Evolutionary conservation across 2,888 invertebrate species (phyloP).

Genomic region (Monochamus alternatus): DNA sequence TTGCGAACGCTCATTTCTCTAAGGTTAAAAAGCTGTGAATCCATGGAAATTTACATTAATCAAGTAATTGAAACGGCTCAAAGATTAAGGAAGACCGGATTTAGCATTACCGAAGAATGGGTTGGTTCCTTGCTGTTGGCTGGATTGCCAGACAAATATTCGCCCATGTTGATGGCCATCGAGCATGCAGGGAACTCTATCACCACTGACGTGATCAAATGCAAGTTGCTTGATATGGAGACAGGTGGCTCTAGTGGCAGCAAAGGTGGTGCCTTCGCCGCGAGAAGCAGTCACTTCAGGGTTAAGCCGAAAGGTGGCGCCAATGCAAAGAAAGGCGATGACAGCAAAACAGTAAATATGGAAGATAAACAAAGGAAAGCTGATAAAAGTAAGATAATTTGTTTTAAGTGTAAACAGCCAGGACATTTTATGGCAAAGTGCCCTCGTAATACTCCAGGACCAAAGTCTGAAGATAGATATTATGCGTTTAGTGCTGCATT

Average conservation of each 20-base stretch:
- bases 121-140: conserved; percentile 56
- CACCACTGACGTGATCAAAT: background rate
- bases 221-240: background rate
- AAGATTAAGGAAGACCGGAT: conserved; percentile 57
- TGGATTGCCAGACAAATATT: conserved; percentile 52
- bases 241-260: too few relatives aligned
- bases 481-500: background rate
- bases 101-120: conserved; percentile 57
- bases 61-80: conserved; percentile 52
- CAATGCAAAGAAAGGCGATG: background rate
- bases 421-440: conserved; percentile 18
- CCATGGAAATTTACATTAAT: too few relatives aligned
- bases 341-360: too few relatives aligned
- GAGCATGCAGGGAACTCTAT: conserved; percentile 44
- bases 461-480: conserved; percentile 32
- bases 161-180: conserved; percentile 57
- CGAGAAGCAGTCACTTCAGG: background rate
- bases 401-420: conserved; percentile 13
- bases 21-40: too few relatives aligned
- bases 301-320: conserved; percentile 4
- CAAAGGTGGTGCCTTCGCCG: too few relatives aligned
- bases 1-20: too few relatives aligned
- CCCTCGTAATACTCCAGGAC: conserved; percentile 35
- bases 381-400: background rate
- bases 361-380: too few relatives aligned